Evolutionary conservation across 1,140 invertebrate genomes (phyloP), one percentile per base, ranked within the genome.

Genomic region (Hirudo medicinalis): DNA sequence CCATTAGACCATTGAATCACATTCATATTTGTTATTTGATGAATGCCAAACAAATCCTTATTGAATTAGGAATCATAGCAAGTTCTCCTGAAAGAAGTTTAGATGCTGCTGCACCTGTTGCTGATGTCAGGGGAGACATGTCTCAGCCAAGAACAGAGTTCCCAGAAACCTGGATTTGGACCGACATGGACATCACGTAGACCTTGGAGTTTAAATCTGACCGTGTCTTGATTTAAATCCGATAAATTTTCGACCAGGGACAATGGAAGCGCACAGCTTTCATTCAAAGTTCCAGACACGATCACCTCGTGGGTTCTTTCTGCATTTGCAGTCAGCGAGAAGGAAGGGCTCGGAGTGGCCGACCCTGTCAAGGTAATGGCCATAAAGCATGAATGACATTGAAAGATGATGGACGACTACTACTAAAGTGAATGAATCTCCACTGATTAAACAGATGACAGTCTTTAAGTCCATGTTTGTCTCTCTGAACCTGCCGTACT

Each of bases 221-320:
- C 32, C 32, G 6, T 36, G 2, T 36, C 32, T 36, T 36, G 32
- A 36, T 36, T 36, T 36, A 6, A 2, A 36, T 36, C 32, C 2
- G 32, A 36, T 36, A 49, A 11, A 49, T 40, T n/a, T 43, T 20
- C 54, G n/a, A 36, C 40, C 70, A 75, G 72, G 43, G 78, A 78
- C 74, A 82, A 84, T 74, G 87, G 87, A n/a, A 77, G 80, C 71
- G 78, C 82, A 63, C 85, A 54, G 81, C 82, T 49, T 2, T 49
- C 43, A 0, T 49, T 49, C 13, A 49, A 49, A 57, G 88, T 92
- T 36, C 94, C 94, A 0, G 89, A 92, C 74, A 90, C 90, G 0
- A 91, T 97, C 15, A 95, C 91, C 0, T 91, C 91, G 0, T 97
- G 94, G 92, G 85, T 90, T 22, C 85, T 97, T 0, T 91, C 89